phyloP scores from a whole-genome alignment of 2,888 invertebrate genomes.

The Eristalis pertinax region DNA sequence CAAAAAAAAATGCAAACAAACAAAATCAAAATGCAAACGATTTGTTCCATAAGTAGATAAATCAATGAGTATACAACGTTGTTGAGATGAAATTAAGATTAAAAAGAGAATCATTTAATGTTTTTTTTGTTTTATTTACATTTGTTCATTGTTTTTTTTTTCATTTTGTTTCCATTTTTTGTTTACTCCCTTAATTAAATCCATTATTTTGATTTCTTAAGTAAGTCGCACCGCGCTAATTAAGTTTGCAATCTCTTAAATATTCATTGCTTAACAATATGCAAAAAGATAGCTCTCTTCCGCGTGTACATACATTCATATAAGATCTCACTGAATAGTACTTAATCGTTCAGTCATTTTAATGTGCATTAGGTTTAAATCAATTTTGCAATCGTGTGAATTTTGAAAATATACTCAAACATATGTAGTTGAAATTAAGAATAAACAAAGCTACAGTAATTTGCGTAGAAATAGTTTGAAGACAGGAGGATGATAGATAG shows the following conservation, averaged over 20 bases:
- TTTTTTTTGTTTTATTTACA: constrained; percentile 40
- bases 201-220: constrained; percentile 31
- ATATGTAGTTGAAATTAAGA: not conserved
- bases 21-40: constrained; percentile 50
- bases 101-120: constrained; percentile 10
- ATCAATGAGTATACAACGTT: constrained; percentile 53
- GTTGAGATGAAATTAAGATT: constrained; percentile 24
- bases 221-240: constrained; percentile 46
- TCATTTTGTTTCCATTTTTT: not conserved
- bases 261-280: not conserved
- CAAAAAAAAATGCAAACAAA: constrained; percentile 11
- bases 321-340: constrained; percentile 26
- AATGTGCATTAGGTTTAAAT: constrained; percentile 5
- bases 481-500: not conserved
- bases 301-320: not conserved
- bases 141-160: constrained; percentile 23
- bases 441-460: not conserved
- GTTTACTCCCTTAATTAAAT: constrained; percentile 23
- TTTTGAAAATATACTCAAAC: not conserved
- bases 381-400: not conserved
- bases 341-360: constrained; percentile 11
- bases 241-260: not conserved
- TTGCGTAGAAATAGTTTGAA: not conserved
- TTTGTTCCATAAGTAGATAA: constrained; percentile 29
- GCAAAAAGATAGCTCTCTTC: not conserved